A percentile compares a stretch with the other conserved stretches of the same genome.
phyloP scores from a whole-genome alignment of 1,140 invertebrate genomes.

The Metopolophium dirhodum region DNA sequence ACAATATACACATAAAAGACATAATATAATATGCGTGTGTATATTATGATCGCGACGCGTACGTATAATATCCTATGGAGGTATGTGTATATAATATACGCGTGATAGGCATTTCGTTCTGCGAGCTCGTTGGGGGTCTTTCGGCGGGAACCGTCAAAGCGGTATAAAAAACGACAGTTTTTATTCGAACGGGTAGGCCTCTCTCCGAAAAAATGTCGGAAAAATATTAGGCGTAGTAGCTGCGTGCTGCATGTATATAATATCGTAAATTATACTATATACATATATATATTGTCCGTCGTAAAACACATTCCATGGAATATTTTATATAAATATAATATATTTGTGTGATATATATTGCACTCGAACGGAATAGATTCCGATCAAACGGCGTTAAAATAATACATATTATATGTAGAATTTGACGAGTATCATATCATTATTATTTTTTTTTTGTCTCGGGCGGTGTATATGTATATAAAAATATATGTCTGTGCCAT shows the following conservation, averaged over 20 bases:
- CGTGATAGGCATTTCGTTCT: not conserved
- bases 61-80: not conserved
- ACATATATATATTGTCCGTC: not conserved
- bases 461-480: too few species aligned
- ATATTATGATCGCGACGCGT: not conserved
- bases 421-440: not conserved
- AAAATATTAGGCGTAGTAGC: not conserved
- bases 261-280: not conserved
- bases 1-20: not conserved
- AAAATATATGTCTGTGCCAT: too few species aligned
- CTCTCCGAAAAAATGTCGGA: conserved; percentile 8
- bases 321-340: not conserved
- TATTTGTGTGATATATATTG: not conserved
- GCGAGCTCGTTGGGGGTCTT: conserved; percentile 11
- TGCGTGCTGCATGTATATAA: not conserved
- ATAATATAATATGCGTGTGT: not conserved
- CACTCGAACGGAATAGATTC: not conserved
- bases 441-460: not conserved
- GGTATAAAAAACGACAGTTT: not conserved
- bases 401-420: not conserved
- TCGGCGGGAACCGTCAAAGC: not conserved
- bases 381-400: not conserved
- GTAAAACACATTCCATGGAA: not conserved
- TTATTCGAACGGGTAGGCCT: not conserved
- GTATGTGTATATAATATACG: too few species aligned